Percentiles rank a stretch among this genome's conserved stretches.
Conservation (phyloP, 2,797 vertebrate genomes). For the Cossypha heuglini region DNA sequence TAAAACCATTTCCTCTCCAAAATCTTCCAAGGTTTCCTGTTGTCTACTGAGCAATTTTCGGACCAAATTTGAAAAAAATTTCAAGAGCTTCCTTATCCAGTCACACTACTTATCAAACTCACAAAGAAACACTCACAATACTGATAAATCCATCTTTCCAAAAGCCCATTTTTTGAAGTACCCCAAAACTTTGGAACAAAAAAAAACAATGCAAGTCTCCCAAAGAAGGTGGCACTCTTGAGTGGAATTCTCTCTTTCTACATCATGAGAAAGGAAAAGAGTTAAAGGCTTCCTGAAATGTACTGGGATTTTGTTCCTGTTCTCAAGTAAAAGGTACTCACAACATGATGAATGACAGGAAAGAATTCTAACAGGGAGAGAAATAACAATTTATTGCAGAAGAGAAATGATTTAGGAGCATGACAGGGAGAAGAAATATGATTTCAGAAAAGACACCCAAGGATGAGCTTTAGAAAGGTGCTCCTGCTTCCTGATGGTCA, state of each 20-base stretch:
- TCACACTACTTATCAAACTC: not conserved
- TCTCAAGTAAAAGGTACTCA: not conserved
- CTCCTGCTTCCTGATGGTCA: not conserved
- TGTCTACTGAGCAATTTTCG: not conserved
- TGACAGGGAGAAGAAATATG: constrained; percentile 36
- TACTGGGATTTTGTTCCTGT: not conserved
- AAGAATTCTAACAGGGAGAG: constrained; percentile 19
- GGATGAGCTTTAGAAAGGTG: constrained; percentile 19
- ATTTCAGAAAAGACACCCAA: not conserved
- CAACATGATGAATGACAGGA: constrained; percentile 40
- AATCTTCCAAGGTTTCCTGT: not conserved
- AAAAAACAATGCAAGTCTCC: not conserved
- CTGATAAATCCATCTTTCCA: not conserved
- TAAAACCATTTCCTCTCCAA: not conserved
- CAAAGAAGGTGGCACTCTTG: not conserved
- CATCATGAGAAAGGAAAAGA: not conserved
- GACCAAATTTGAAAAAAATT: not conserved
- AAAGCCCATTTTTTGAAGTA: not conserved
- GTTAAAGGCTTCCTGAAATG: not conserved
- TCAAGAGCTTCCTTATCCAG: not conserved
- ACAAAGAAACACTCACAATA: not conserved
- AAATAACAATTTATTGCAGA: constrained; percentile 39
- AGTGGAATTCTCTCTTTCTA: not conserved
- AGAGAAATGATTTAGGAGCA: not conserved
- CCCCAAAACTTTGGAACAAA: not conserved